Evolutionary conservation across 1,140 invertebrate genomes (phyloP), one percentile per base, ranked within the genome.

Genomic region (Nebria ingens): DNA sequence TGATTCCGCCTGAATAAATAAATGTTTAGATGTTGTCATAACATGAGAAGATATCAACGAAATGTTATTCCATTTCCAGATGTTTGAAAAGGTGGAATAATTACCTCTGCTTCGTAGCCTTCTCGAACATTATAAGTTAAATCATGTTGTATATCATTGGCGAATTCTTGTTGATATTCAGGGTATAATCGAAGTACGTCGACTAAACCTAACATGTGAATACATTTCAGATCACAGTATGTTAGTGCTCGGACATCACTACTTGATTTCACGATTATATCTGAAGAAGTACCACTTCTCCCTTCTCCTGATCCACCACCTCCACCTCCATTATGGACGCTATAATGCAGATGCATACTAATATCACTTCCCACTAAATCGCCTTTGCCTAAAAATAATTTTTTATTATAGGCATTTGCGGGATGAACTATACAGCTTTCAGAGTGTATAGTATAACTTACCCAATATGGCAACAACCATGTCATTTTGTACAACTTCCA

Each of bases 381-480:
- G 6, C 93, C 93, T 76, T 97, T 97, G 0, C 93, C 93, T 96
- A 67, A 12, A 69, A 34, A 34, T 34, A 34, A 34, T 34, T 6
- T 34, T 34, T n/a, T n/a, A 34, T 34, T 34, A 34, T 34, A 34
- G n/a, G 6, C 6, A 34, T 6, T 34, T 34, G n/a, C n/a, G 25
- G 6, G 25, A 9, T 34, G 6, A 34, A 34, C n/a, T 34, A 34
- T n/a, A n/a, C 25, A 2, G 53, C 29, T 15, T n/a, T n/a, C n/a
- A 12, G 13, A 2, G 20, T 20, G n/a, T 1, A 19, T 17, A 17
- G 6, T 12, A 25, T 42, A n/a, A 59, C 62, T 66, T 77, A 97
- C 96, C 95, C 64, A 98, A 78, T 67, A 99, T 98, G 49, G 96
- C 96, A 17, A 98, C 94, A 50, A 99, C 96, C 86, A 97, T 96